phyloP scores from a whole-genome alignment of 1,140 invertebrate genomes.

The Heliconius himera region DNA sequence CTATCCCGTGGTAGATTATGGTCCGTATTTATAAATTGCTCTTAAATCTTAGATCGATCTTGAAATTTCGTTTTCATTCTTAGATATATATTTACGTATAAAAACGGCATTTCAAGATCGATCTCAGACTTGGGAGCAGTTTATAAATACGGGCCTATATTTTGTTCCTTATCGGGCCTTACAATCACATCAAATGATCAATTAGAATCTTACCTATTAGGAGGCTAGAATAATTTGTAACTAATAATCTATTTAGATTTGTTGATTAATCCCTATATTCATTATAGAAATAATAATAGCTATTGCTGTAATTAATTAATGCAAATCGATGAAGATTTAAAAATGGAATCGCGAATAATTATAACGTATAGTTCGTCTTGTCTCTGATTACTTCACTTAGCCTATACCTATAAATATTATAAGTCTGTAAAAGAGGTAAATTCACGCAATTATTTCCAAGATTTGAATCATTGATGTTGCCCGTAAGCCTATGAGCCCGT shows the following conservation, averaged over 20 bases:
- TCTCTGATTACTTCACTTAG: neutral
- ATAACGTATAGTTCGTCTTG: neutral
- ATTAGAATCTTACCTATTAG: neutral
- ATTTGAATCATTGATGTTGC: no score
- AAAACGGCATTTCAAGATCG: no score
- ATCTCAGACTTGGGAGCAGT: no score
- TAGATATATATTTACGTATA: no score
- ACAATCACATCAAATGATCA: no score
- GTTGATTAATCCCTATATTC: neutral
- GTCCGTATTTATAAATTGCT: no score
- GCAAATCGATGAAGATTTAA: neutral
- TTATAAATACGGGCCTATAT: no score
- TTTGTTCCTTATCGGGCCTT: no score
- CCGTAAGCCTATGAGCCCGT: no score
- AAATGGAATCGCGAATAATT: neutral
- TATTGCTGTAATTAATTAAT: neutral
- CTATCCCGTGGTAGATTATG: no score
- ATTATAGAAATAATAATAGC: neutral
- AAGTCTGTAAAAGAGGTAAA: neutral
- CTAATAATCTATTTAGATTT: neutral
- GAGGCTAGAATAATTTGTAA: neutral
- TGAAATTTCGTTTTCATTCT: no score
- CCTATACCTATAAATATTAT: neutral
- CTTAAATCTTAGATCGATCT: no score
- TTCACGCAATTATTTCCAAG: neutral